phyloP scores from a whole-genome alignment of 2,113 vertebrate species.

The Corythornis cristatus region DNA sequence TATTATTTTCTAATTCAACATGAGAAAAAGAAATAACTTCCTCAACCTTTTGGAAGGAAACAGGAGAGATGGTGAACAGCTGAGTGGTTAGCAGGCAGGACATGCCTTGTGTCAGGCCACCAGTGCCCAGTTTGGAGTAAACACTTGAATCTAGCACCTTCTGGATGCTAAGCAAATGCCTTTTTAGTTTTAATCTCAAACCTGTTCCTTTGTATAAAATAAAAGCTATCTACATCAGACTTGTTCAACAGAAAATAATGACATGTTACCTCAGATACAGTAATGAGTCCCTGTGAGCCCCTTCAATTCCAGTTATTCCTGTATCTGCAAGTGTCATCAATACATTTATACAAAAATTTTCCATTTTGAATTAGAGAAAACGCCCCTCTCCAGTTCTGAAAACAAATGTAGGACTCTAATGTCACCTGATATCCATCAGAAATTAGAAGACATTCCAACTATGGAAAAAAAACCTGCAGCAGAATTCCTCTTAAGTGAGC shows the following conservation, averaged over 20 bases:
- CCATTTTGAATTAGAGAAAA: not conserved
- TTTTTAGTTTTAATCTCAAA: not conserved
- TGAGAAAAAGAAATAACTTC: not conserved
- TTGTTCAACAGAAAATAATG: not conserved
- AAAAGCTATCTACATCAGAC: not conserved
- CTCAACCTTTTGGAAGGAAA: not conserved
- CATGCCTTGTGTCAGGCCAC: not conserved
- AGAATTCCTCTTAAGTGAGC: not conserved
- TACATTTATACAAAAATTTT: not conserved
- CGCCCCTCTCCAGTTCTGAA: not conserved
- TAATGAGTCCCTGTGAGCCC: not conserved
- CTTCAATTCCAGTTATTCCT: not conserved
- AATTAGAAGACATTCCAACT: conserved; percentile 28
- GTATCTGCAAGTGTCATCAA: not conserved
- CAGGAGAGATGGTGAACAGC: not conserved
- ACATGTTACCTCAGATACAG: not conserved
- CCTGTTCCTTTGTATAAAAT: not conserved
- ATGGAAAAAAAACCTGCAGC: not conserved
- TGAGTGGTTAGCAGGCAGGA: not conserved
- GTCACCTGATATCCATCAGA: conserved; percentile 3
- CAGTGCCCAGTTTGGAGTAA: rapidly evolving
- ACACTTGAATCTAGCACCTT: not conserved
- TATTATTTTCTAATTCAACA: not conserved
- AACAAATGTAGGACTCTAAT: not conserved
- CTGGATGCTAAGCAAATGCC: not conserved